Evolutionary conservation across 2,797 vertebrate species (phyloP), one percentile per base, ranked within the genome.

Genomic region (Ctenopoma kingsleyae): DNA sequence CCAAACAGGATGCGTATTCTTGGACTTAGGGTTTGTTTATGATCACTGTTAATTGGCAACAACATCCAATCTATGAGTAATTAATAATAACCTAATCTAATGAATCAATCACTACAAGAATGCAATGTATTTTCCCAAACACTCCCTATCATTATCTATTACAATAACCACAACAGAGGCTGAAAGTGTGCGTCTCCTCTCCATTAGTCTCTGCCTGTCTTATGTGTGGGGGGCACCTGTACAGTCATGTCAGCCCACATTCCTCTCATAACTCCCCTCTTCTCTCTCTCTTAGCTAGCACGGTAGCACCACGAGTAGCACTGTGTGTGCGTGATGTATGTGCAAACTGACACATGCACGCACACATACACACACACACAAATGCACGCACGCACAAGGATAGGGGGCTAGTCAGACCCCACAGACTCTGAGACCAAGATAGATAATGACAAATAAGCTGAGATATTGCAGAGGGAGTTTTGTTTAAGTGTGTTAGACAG

Each of bases 201-300:
- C 35, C 54, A 55, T 76, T 74, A 58, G 35, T 74, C 52, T 38
- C 41, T 64, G 60, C 48, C 35, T 64, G 16, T 57, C 35, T 67
- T 74, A 40, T 69, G 53, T 71, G 70, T 75, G 71, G 20, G 56
- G 71, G 77, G 81, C 67, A 92, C 84, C 62, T 89, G 91, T 81
- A 67, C 62, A 54, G 76, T 87, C 86, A 87, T 77, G 82, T 83
- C 83, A 69, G 62, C 61, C 53, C 76, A 85, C 84, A 93, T 93
- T 91, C 88, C 75, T 89, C 57, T 76, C 81, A 91, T 85, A 83
- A 61, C 72, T 74, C 76, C 59, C 54, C 71, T 20, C 35, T 9
- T 43, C 40, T 43, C 43, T 44, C 79, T 76, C 79, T 76, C 44
- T 65, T 40, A 74, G 78, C 79, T 76, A 74, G 74, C 70, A 76